A percentile compares a stretch with the other conserved stretches of the same genome.
These are phyloP conservation scores for Augiades crinisus DNA, from an alignment of 2,888 invertebrate species.

Conservation along the genomic window DNA sequence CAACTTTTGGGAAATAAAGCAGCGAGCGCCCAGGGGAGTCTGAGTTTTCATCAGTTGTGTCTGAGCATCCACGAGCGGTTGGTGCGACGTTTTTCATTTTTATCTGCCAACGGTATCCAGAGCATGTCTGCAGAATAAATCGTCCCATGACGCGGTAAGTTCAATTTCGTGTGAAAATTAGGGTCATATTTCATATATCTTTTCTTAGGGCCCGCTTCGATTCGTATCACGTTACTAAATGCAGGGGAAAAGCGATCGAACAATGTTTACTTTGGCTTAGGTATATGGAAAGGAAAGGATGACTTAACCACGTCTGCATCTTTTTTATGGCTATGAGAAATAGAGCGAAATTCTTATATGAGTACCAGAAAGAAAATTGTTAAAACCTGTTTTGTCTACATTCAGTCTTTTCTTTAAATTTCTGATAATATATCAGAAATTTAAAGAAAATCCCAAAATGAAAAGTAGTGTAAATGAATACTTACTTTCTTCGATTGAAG, in stretches of 20 bases:
- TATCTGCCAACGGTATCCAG: conserved; percentile 50
- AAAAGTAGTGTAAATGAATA: too few species aligned
- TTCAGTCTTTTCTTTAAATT: too few species aligned
- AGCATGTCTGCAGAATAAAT: conserved; percentile 65
- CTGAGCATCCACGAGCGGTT: conserved; percentile 22
- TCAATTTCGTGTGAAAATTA: conserved; percentile 70
- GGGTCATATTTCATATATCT: conserved; percentile 47
- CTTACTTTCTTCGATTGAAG: too few species aligned
- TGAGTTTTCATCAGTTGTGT: conserved; percentile 49
- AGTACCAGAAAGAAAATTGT: too few species aligned
- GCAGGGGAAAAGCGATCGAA: conserved; percentile 57
- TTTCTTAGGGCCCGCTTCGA: conserved; percentile 45
- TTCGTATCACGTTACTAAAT: conserved; percentile 59
- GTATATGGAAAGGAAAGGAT: conserved; percentile 31
- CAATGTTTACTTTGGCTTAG: conserved; percentile 34
- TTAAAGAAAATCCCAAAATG: too few species aligned
- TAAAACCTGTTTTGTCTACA: too few species aligned
- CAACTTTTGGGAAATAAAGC: conserved; percentile 62
- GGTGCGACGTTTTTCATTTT: conserved; percentile 35
- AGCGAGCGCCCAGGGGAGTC: conserved; percentile 21
- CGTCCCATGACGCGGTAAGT: conserved; percentile 55
- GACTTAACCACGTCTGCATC: neutral
- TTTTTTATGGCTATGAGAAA: too few species aligned
- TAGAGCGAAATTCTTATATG: too few species aligned
- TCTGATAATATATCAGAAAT: too few species aligned